Evolutionary conservation across 2,113 vertebrate species (phyloP).

Genomic region (Antechinus flavipes): DNA sequence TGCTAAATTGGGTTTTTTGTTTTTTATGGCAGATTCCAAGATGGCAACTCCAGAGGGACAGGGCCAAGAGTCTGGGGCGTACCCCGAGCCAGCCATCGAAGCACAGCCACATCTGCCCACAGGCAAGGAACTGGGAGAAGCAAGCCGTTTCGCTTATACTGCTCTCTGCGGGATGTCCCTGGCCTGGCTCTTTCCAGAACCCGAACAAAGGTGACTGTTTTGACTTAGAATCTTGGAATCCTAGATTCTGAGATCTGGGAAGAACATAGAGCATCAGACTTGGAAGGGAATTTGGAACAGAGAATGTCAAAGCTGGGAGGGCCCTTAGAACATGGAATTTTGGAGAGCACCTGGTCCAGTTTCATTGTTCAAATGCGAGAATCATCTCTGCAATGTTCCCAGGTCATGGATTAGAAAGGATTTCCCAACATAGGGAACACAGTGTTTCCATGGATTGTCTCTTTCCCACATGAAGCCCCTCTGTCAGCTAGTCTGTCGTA

Average conservation of each 20-base stretch:
- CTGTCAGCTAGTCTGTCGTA: neutral
- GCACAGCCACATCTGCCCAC: neutral
- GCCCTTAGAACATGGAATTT: neutral
- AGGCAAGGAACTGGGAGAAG: slow-evolving; percentile 86
- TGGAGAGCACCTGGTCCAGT: neutral
- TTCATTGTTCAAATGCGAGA: neutral
- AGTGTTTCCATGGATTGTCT: neutral
- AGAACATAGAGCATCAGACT: neutral
- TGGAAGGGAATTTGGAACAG: neutral
- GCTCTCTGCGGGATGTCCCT: slow-evolving; percentile 91
- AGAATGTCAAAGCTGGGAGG: neutral
- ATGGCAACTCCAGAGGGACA: slow-evolving; percentile 76
- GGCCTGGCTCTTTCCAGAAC: slow-evolving; percentile 88
- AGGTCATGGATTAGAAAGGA: neutral
- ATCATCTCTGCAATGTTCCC: neutral
- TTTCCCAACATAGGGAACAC: neutral
- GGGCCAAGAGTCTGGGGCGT: rapidly evolving
- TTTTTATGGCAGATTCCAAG: slow-evolving; percentile 67
- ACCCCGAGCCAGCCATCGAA: neutral
- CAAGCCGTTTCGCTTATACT: slow-evolving; percentile 90
- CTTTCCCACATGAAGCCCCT: neutral
- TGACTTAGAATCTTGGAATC: neutral
- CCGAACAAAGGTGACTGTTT: slow-evolving; percentile 87
- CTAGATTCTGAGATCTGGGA: neutral
- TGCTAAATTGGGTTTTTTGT: slow-evolving; percentile 42